phyloP scores from a whole-genome alignment of 1,140 invertebrate genomes.

The Drosophila pandora region DNA sequence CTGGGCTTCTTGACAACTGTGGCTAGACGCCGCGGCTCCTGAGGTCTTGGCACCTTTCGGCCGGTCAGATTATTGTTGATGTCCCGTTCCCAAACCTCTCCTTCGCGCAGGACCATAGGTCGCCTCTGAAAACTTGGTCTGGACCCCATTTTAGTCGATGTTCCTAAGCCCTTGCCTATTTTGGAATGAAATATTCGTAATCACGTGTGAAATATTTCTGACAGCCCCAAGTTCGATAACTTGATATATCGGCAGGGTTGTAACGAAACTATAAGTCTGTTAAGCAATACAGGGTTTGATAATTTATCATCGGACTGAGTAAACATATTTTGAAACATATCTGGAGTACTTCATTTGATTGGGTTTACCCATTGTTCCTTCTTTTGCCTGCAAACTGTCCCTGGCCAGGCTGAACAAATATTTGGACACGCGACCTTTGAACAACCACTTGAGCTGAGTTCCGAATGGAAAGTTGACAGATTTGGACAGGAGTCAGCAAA shows the following conservation, averaged over 20 bases:
- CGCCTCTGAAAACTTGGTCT: background rate
- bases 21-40: background rate
- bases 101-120: background rate
- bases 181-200: background rate
- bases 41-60: background rate
- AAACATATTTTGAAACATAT: constrained; percentile 15
- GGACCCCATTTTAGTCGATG: background rate
- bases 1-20: too few species aligned
- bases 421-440: constrained; percentile 70
- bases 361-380: constrained; percentile 1
- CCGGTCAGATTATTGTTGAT: background rate
- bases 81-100: background rate
- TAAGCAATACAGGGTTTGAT: constrained; percentile 1
- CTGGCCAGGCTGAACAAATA: constrained; percentile 62
- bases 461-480: constrained; percentile 65
- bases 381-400: constrained; percentile 27
- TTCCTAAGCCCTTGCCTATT: background rate
- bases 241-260: background rate
- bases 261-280: background rate
- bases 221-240: background rate
- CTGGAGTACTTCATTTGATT: constrained; percentile 26
- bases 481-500: constrained; percentile 52
- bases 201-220: background rate
- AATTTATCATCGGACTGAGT: constrained; percentile 31
- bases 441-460: constrained; percentile 61